Evolutionary conservation across 1,140 invertebrate genomes (phyloP), one percentile per base, ranked within the genome.

Genomic region (Periplaneta americana): DNA sequence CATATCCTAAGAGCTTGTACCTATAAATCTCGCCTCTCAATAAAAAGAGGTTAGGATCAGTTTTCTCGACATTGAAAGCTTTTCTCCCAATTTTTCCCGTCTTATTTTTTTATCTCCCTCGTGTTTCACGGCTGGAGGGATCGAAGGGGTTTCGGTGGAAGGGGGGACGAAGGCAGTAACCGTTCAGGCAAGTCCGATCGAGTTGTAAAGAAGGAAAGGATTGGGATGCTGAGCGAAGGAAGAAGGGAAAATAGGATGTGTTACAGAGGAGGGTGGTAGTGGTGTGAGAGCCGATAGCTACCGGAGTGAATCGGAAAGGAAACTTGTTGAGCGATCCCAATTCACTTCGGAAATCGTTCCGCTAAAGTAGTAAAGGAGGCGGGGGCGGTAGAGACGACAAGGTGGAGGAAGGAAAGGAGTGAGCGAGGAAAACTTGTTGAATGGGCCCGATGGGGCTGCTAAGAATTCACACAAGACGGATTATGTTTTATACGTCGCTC

Each of bases 331-430:
- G 76, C 33, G 74, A 34, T 28, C 39, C 76, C 76, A 35, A 77
- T 77, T 77, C 76, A 77, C 76, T 77, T 77, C 76, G 76, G 76
- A 77, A 77, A 77, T 77, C 76, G 76, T 34, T 35, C 76, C 76
- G 18, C 76, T 11, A 35, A 35, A 35, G 32, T 28, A 34, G 76
- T 35, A 34, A 33, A n/a, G 13, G 76, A 11, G 74, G n/a, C 17
- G 28, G 74, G 28, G 31, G 74, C 6, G 74, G 28, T 31, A 28
- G 33, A 34, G 34, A 13, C 2, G 33, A 34, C 22, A 17, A 22
- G 33, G 33, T 6, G 13, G 8, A 31, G 74, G 31, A 75, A 34
- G n/a, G 28, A 13, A 75, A 32, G 48, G n/a, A 17, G 31, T 34
- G 74, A 34, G 31, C 32, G 28, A 32, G 31, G 74, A 18, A 31